A percentile compares a stretch with the other conserved stretches of the same genome.
These are phyloP conservation scores for Drosophila imparisetae DNA, from an alignment of 2,888 invertebrate genomes.

Conservation along the genomic window DNA sequence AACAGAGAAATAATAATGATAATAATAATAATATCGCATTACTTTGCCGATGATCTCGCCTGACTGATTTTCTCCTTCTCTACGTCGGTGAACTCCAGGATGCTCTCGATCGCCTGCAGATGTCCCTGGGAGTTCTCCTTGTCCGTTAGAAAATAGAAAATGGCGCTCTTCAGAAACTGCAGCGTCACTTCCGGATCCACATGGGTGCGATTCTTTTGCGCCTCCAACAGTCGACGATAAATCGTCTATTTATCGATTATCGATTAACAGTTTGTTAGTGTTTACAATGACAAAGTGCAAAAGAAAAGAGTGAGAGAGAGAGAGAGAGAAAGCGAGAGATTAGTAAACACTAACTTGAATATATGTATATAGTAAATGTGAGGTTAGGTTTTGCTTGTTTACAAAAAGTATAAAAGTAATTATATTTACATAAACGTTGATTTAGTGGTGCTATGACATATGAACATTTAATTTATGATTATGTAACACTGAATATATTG, in stretches of 20 bases:
- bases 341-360: conserved; percentile 38
- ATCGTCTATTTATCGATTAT: conserved; percentile 87
- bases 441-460: conserved; percentile 66
- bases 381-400: conserved; percentile 46
- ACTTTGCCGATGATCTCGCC: conserved; percentile 86
- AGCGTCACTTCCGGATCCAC: conserved; percentile 96
- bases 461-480: conserved; percentile 71
- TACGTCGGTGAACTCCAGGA: conserved; percentile 93
- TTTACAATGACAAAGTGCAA: conserved; percentile 1
- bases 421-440: conserved; percentile 59
- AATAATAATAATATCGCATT: conserved; percentile 36
- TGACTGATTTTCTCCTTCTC: conserved; percentile 93
- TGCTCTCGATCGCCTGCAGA: conserved; percentile 94
- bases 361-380: conserved; percentile 20
- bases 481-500: conserved; percentile 52
- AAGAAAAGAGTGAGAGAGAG: conserved; percentile 46
- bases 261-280: conserved; percentile 16
- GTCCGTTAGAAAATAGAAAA: conserved; percentile 96
- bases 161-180: conserved; percentile 96
- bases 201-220: conserved; percentile 89
- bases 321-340: conserved; percentile 28
- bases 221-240: conserved; percentile 92
- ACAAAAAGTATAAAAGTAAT: conserved; percentile 34
- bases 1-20: conserved; percentile 2
- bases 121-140: conserved; percentile 95